These are phyloP conservation scores for Laupala kohalensis DNA, from an alignment of 1,140 invertebrate species.

Conservation along the genomic window DNA sequence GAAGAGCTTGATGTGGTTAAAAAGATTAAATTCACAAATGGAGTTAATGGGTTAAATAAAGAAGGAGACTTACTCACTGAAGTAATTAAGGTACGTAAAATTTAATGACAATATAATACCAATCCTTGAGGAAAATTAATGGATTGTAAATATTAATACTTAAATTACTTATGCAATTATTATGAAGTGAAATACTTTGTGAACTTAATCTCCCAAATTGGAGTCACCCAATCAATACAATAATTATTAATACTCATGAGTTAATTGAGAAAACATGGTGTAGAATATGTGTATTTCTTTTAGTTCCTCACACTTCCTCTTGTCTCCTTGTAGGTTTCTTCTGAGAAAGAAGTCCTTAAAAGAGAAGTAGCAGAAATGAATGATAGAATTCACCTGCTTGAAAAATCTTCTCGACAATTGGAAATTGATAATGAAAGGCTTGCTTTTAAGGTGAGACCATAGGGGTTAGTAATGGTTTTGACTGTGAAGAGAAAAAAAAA, in stretches of 20 bases:
- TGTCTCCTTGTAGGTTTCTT: slow-evolving; percentile 21
- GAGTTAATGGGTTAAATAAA: slow-evolving; percentile 18
- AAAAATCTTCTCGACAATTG: slow-evolving; percentile 24
- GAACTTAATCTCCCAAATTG: no score
- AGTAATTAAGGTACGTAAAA: slow-evolving; percentile 23
- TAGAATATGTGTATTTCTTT: not conserved
- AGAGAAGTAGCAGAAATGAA: slow-evolving; percentile 24
- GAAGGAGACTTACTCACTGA: slow-evolving; percentile 22
- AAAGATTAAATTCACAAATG: slow-evolving; percentile 20
- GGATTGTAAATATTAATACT: no score
- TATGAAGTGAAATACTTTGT: no score
- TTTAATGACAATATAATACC: no score
- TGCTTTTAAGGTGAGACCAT: slow-evolving; percentile 26
- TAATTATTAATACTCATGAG: no score
- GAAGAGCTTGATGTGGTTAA: slow-evolving; percentile 24
- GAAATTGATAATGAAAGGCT: slow-evolving; percentile 27
- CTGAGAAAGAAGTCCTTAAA: slow-evolving; percentile 26
- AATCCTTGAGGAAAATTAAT: no score
- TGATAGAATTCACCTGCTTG: slow-evolving; percentile 23
- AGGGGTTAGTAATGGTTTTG: no score
- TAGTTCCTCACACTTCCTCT: not conserved
- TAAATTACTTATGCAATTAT: no score
- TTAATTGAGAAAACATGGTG: no score
- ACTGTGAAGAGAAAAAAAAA: no score
- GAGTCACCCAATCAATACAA: no score